phyloP scores from a whole-genome alignment of 2,888 invertebrate genomes.

The Ceriagrion tenellum region DNA sequence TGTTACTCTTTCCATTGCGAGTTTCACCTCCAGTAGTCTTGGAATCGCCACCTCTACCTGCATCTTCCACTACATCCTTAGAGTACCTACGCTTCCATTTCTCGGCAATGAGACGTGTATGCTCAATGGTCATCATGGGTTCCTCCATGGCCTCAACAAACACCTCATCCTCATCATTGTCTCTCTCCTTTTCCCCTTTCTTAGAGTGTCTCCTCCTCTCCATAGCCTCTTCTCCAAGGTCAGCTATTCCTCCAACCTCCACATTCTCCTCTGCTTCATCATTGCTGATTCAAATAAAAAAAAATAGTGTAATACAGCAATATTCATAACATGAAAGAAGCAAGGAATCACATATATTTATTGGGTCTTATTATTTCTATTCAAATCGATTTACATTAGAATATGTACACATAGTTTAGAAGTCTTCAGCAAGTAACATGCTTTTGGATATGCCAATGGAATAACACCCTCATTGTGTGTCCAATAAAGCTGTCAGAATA shows the following conservation, averaged over 20 bases:
- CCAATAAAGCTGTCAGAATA: too few species aligned
- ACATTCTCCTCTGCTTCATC: conserved; percentile 59
- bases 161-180: conserved; percentile 81
- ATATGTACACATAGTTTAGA: too few species aligned
- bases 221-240: conserved; percentile 40
- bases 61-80: conserved; percentile 71
- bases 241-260: conserved; percentile 38
- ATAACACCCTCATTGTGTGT: too few species aligned
- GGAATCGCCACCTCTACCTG: conserved; percentile 69
- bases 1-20: conserved; percentile 63
- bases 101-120: conserved; percentile 85
- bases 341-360: too few species aligned
- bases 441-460: too few species aligned
- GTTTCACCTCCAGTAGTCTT: conserved; percentile 71
- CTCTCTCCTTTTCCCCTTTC: conserved; percentile 75
- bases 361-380: too few species aligned
- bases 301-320: not conserved
- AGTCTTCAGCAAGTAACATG: too few species aligned
- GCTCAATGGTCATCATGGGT: conserved; percentile 82
- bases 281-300: conserved; percentile 52
- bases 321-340: too few species aligned
- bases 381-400: too few species aligned
- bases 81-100: conserved; percentile 83
- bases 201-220: conserved; percentile 46
- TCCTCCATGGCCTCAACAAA: conserved; percentile 86